These are phyloP conservation scores for Rhagonycha lutea DNA, from an alignment of 2,888 invertebrate species.

Conservation along the genomic window DNA sequence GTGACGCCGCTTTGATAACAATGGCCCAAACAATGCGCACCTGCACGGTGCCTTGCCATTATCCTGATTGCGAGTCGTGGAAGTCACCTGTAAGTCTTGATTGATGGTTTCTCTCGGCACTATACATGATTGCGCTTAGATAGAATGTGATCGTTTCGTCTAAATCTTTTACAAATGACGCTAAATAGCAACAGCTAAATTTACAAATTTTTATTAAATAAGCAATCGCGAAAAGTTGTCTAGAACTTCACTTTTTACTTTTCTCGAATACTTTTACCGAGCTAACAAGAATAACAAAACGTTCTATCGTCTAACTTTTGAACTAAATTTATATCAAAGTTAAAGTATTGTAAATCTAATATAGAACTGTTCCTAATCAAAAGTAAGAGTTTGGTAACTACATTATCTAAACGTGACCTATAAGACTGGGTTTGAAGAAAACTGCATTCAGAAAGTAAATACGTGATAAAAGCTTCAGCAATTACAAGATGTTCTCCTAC, in stretches of 20 bases:
- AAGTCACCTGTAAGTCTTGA: slow-evolving; percentile 40
- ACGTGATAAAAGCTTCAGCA: slow-evolving; percentile 29
- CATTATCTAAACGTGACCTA: slow-evolving; percentile 39
- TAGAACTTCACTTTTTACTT: slow-evolving; percentile 18
- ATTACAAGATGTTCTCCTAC: slow-evolving; percentile 27
- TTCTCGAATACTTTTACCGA: slow-evolving; percentile 16
- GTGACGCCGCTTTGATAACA: slow-evolving; percentile 38
- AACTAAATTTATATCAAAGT: slow-evolving; percentile 44
- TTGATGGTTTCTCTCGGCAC: slow-evolving; percentile 38
- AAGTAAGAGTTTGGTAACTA: slow-evolving; percentile 42
- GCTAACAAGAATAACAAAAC: slow-evolving; percentile 31
- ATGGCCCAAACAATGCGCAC: slow-evolving; percentile 35
- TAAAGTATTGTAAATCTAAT: slow-evolving; percentile 46
- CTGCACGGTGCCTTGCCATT: slow-evolving; percentile 40
- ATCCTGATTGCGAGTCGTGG: slow-evolving; percentile 44
- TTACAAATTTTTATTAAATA: slow-evolving; percentile 21
- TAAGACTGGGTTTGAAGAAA: slow-evolving; percentile 28
- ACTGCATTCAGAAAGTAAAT: slow-evolving; percentile 31
- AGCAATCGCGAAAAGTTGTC: slow-evolving; percentile 13
- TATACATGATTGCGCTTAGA: slow-evolving; percentile 37
- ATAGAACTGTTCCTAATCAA: slow-evolving; percentile 43
- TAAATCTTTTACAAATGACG: slow-evolving; percentile 22
- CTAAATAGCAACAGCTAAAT: slow-evolving; percentile 19
- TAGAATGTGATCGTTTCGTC: slow-evolving; percentile 26
- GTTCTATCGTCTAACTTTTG: slow-evolving; percentile 36